These are phyloP conservation scores for Physeter macrocephalus DNA, from an alignment of 2,113 vertebrate species.

Conservation along the genomic window DNA sequence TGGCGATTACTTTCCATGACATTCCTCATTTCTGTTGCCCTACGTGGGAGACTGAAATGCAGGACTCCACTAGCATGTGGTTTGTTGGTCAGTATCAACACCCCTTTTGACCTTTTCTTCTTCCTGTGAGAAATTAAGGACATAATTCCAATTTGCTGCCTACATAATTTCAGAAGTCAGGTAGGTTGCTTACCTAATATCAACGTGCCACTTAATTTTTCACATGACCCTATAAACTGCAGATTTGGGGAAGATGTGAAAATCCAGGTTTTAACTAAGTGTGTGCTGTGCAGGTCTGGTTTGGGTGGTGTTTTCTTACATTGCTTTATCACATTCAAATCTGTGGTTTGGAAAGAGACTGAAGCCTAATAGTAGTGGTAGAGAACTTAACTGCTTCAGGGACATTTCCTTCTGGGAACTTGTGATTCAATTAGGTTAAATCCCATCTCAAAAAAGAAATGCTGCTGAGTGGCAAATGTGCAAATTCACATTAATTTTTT, in stretches of 20 bases:
- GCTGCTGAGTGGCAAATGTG: background rate
- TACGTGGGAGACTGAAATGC: background rate
- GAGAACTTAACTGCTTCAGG: background rate
- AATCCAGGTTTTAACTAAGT: background rate
- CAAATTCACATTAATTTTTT: background rate
- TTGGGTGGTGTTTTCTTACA: background rate
- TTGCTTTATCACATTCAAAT: slow-evolving; percentile 17
- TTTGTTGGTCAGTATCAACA: background rate
- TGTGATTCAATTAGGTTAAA: slow-evolving; percentile 8
- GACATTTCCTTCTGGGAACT: slow-evolving; percentile 1
- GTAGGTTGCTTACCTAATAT: background rate
- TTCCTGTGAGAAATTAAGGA: background rate
- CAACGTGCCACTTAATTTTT: background rate
- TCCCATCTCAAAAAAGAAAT: background rate
- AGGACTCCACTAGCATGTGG: background rate
- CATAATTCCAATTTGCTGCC: background rate
- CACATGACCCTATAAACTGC: background rate
- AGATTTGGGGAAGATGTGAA: background rate
- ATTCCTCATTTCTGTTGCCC: background rate
- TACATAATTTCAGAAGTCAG: background rate
- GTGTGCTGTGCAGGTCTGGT: background rate
- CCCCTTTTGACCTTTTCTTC: background rate
- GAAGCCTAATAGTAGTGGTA: background rate
- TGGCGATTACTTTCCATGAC: background rate
- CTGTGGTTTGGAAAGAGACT: background rate